phyloP scores from a whole-genome alignment of 2,797 vertebrate genomes.

The Cuniculus paca region DNA sequence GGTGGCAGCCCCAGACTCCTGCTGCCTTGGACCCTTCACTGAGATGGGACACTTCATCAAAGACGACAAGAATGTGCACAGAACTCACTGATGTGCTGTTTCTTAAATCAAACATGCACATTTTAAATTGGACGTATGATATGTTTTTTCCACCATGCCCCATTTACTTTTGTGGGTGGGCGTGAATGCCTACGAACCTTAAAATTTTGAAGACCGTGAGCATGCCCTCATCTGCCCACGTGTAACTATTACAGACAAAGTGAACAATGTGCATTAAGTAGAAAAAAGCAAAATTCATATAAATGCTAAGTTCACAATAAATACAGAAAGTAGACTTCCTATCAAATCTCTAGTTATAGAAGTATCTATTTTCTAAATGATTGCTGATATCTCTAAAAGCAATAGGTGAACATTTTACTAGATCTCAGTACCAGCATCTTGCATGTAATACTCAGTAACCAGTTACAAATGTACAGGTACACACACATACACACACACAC shows the following conservation, averaged over 20 bases:
- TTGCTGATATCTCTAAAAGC: not conserved
- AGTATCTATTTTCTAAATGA: conserved; percentile 9
- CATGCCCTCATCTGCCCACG: not conserved
- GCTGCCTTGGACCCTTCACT: not conserved
- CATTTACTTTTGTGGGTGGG: not conserved
- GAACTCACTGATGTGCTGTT: not conserved
- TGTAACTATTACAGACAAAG: not conserved
- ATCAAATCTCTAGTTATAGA: not conserved
- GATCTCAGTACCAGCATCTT: not conserved
- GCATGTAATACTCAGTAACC: not conserved
- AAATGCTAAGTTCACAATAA: not conserved
- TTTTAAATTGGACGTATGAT: not conserved
- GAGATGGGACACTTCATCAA: conserved; percentile 30
- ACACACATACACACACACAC: not conserved
- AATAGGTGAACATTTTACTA: not conserved
- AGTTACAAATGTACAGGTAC: not conserved
- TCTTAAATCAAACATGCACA: not conserved
- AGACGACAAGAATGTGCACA: not conserved
- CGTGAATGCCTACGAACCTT: not conserved
- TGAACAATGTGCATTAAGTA: not conserved
- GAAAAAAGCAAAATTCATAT: not conserved
- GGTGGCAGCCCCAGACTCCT: conserved; percentile 38
- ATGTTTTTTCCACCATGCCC: not conserved
- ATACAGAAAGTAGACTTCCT: not conserved
- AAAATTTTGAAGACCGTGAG: not conserved